Evolutionary conservation across 2,113 vertebrate genomes (phyloP), one percentile per base, ranked within the genome.

Genomic region (Caretta caretta): DNA sequence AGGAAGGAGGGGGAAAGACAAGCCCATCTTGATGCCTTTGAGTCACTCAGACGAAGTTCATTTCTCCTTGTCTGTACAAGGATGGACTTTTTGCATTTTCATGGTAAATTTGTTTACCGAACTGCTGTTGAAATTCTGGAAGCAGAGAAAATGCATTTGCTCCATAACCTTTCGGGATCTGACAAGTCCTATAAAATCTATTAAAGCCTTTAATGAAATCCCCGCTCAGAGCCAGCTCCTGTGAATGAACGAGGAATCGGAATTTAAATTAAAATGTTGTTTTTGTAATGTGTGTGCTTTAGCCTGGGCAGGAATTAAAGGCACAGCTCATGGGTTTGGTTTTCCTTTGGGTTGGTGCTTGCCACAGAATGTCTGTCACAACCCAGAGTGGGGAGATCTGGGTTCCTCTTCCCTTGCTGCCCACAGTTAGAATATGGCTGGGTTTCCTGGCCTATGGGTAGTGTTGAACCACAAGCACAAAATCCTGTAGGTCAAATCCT

Each of bases 141-240:
- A 97, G 98, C 97, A 98, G 97, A 98, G 97, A 98, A 98, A 98
- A 98, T 97, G 96, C 94, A 97, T 98, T 98, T 98, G 96, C 97
- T 98, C 97, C 96, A 89, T 98, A 98, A 97, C 97, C 96, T 98
- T 98, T 98, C 94, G 69, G 75, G 96, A 98, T 96, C 96, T 97
- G 98, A 98, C 98, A 98, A 97, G 95, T 97, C 97, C 95, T 97
- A 97, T 98, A 97, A 98, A 98, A 98, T 98, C 97, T 98, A 98
- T 98, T 98, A 98, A 97, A 98, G 97, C 94, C 95, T 98, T 98
- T 98, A 98, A 98, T 98, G 98, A 98, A 98, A 98, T 97, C 97
- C 93, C 88, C 57, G 95, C 96, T 98, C 94, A 69, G 93, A 97
- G 96, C 94, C 94, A 95, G 94, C 96, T 98, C 96, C 97, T 57